A percentile compares a stretch with the other conserved stretches of the same genome.
phyloP scores from a whole-genome alignment of 2,113 vertebrate genomes.

The Clarias batrachus region DNA sequence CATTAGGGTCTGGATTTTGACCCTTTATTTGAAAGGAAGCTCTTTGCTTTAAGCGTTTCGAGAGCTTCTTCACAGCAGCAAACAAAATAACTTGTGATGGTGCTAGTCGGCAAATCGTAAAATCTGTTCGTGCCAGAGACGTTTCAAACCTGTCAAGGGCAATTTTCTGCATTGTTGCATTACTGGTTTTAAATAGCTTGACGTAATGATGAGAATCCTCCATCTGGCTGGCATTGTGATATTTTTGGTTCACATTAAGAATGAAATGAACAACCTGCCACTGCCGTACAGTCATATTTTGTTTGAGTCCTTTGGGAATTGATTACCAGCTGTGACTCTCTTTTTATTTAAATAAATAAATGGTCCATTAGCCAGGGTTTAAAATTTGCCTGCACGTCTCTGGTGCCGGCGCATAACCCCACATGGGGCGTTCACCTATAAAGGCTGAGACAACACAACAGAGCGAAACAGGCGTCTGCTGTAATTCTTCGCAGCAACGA shows the following conservation, averaged over 20 bases:
- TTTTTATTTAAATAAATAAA: neutral
- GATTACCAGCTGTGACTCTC: neutral
- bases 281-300: neutral
- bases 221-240: neutral
- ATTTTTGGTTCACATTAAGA: neutral
- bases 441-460: neutral
- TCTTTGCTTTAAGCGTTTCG: neutral
- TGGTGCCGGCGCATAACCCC: slow-evolving; percentile 14
- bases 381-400: slow-evolving; percentile 40
- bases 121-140: neutral
- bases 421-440: slow-evolving; percentile 1
- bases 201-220: slow-evolving; percentile 1
- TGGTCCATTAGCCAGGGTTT: slow-evolving; percentile 42
- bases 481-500: neutral
- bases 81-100: neutral
- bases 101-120: neutral
- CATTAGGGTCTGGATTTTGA: neutral
- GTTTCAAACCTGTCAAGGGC: neutral
- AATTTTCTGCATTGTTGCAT: neutral
- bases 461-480: slow-evolving; percentile 4
- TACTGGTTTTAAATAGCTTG: neutral
- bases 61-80: neutral
- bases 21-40: neutral
- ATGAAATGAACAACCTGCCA: slow-evolving; percentile 4
- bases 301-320: slow-evolving; percentile 24